These are phyloP conservation scores for Crotalus helleri DNA, from an alignment of 2,113 vertebrate species.

Conservation along the genomic window DNA sequence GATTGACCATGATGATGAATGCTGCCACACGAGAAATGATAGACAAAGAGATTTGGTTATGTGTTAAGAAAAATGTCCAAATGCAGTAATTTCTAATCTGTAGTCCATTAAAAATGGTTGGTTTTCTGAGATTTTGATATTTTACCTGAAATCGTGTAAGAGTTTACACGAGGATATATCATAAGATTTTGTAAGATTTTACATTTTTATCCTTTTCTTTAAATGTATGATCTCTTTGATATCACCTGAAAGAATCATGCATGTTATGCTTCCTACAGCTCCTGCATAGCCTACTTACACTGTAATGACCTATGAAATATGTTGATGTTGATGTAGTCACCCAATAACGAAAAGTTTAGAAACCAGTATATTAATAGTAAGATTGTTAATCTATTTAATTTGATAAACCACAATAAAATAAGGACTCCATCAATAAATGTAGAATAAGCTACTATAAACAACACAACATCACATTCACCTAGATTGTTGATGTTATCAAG, in stretches of 20 bases:
- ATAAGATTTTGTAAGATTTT: neutral
- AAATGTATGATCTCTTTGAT: neutral
- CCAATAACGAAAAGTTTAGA: neutral
- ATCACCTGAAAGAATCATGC: neutral
- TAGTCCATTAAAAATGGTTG: neutral
- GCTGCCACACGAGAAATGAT: neutral
- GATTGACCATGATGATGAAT: neutral
- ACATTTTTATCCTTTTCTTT: neutral
- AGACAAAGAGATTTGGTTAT: neutral
- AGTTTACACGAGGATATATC: neutral
- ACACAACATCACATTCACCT: neutral
- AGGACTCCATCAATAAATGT: neutral
- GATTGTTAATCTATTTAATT: neutral
- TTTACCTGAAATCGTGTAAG: neutral
- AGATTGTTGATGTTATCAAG: neutral
- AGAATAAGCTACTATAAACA: neutral
- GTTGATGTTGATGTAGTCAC: neutral
- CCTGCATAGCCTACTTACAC: neutral
- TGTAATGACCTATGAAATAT: neutral
- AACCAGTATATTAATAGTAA: neutral
- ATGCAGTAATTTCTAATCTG: neutral
- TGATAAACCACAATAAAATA: neutral
- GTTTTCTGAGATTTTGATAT: neutral
- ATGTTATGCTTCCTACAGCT: neutral
- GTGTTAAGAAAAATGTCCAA: neutral